Evolutionary conservation across 2,797 vertebrate genomes (phyloP), one percentile per base, ranked within the genome.

Genomic region (Atherinosoma microstoma): DNA sequence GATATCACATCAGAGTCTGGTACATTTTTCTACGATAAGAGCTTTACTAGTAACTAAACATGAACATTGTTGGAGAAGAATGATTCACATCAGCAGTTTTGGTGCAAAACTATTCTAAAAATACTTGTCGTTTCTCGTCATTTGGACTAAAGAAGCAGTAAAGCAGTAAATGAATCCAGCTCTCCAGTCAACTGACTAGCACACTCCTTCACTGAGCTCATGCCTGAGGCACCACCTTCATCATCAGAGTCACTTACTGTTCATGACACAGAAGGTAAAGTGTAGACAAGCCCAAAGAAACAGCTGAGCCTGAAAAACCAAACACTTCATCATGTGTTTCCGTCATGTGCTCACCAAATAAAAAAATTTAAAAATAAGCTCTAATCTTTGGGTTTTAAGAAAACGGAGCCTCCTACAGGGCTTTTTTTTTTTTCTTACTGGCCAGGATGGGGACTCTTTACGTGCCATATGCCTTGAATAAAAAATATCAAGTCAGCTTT

Each of bases 151-250:
- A 7, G 5, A 27, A 16, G 29, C 57, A 5, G 13, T 72, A 62
- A 7, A 15, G 36, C 57, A 36, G 40, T 65, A 47, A 72, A 75
- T 62, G 38, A 36, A 83, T 79, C 69, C 34, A 29, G 49, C 59
- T 30, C 36, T 67, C 36, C 16, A 74, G 85, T 87, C 86, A 89
- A 69, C 71, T 88, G 88, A 89, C 84, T 67, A 54, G 76, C 82
- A 75, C 3, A 66, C 79, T 86, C 53, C 34, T 71, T 70, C 58
- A 53, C 76, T 76, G 76, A 38, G 35, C 59, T 67, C 42, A 49
- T 47, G 64, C 79, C 56, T 64, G 49, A 80, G 70, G 80, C 76
- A 22, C 54, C 61, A 75, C 67, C 64, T 73, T 65, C 29, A 76
- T 53, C 53, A 66, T 75, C 66, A 65, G 60, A 69, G 56, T 71